Percentiles rank a stretch among this genome's conserved stretches.
Conservation (phyloP, 2,797 vertebrate species). For the Chromobotia macracanthus region DNA sequence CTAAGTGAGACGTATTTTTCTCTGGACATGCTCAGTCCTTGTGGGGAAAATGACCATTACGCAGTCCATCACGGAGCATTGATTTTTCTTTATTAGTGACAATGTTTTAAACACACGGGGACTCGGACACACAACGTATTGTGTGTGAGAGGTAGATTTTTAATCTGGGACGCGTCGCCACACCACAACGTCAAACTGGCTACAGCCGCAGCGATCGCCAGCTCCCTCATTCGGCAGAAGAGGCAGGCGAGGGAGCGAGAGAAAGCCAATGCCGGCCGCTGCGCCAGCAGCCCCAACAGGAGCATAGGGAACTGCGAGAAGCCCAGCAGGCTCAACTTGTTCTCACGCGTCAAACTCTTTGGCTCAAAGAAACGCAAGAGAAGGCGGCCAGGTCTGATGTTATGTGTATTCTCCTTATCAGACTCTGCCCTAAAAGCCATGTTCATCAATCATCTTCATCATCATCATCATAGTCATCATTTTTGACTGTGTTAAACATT, state of each 20-base stretch:
- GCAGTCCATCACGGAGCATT: constrained; percentile 68
- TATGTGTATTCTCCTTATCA: constrained; percentile 34
- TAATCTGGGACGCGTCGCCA: constrained; percentile 58
- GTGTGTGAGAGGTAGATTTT: constrained; percentile 70
- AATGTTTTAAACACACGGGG: constrained; percentile 42
- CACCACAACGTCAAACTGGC: constrained; percentile 76
- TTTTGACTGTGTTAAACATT: constrained; percentile 5
- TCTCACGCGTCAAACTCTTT: constrained; percentile 97
- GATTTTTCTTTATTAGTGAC: constrained; percentile 37
- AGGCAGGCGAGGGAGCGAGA: constrained; percentile 95
- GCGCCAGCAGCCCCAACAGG: constrained; percentile 93
- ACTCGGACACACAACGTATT: constrained; percentile 24
- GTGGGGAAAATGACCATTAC: constrained; percentile 33
- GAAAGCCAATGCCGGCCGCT: constrained; percentile 92
- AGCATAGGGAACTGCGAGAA: constrained; percentile 92
- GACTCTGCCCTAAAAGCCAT: constrained; percentile 15
- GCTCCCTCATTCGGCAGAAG: constrained; percentile 98
- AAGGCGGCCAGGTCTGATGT: constrained; percentile 90
- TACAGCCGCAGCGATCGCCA: constrained; percentile 98
- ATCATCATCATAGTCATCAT: constrained; percentile 1
- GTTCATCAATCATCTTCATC: constrained; percentile 6
- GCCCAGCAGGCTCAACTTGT: constrained; percentile 92
- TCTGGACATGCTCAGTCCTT: constrained; percentile 6
- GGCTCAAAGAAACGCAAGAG: constrained; percentile 92
- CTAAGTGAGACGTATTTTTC: neutral